Base-by-base conservation (phyloP, 1,140 invertebrate genomes). In the Brachionus paranguensis region DNA sequence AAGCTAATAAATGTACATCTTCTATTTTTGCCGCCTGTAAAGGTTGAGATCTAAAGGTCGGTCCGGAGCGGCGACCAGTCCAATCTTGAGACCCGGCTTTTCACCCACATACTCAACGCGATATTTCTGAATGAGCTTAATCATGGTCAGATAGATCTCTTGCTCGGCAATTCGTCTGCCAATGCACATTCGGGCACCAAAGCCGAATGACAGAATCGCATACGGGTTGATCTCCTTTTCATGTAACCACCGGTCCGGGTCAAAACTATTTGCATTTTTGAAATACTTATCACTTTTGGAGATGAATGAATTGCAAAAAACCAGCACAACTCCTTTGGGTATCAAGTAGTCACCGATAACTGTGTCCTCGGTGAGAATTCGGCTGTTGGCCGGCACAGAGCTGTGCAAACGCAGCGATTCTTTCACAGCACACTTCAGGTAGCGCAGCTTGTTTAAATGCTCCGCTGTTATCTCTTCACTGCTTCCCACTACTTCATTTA, bases 111-210 rank as follows among this genome's bases (percentile, higher is more conserved):
- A 68, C 50, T 81, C 78, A 0, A 81, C 53, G 1, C 78, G 78
- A 17, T 45, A 81, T 6, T 64, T 64, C 12, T 81, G 78, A 12
- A 81, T 81, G 12, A 81, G 41, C 29, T 81, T 81, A 5, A 64
- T 81, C 50, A 81, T 64, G 4, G 78, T 81, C 53, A 81, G 53
- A 12, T 84, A 84, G 86, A 96, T 93, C 88, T 95, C 95, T 88
- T 96, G 95, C 87, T 96, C 94, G 7, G 95, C 95, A 65, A 97
- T 90, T 87, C 95, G 91, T 86, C 94, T 91, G 1, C 95, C 95
- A 68, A 96, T 94, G 86, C 96, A 97, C 10, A 93, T 92, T 84
- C 96, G 90, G 27, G 93, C 91, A 0, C 96, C 96, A 88, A 95
- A 94, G 0, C 95, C 95, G 89, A 97, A 97, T 0, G 95, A 95